phyloP scores from a whole-genome alignment of 1,140 invertebrate species.

The Psilanteris sp. region DNA sequence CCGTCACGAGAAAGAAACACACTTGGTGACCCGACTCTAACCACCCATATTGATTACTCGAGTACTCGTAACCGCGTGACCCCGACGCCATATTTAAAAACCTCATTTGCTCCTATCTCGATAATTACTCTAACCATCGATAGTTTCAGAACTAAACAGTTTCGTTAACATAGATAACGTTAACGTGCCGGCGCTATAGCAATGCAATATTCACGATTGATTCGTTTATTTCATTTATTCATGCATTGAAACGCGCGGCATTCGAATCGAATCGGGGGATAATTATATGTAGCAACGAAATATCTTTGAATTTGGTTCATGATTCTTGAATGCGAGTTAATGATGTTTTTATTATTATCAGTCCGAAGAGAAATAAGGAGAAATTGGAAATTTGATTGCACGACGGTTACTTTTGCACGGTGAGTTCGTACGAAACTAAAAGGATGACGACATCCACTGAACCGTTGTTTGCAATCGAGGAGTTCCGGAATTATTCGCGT shows the following conservation, averaged over 20 bases:
- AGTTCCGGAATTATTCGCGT: conserved; percentile 51
- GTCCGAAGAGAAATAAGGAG: too few species aligned
- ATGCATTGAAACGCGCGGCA: too few species aligned
- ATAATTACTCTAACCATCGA: conserved; percentile 36
- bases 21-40: conserved; percentile 18
- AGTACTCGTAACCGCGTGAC: conserved; percentile 56
- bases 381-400: conserved; percentile 25
- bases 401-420: conserved; percentile 25
- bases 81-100: conserved; percentile 31
- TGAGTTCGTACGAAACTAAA: conserved; percentile 30
- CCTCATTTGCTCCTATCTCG: conserved; percentile 30
- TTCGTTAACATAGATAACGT: conserved; percentile 7
- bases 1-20: conserved; percentile 41
- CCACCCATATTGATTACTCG: conserved; percentile 60
- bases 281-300: too few species aligned
- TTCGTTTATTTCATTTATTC: too few species aligned
- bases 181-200: conserved; percentile 11
- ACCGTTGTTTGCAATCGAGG: conserved; percentile 31
- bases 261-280: too few species aligned
- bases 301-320: too few species aligned
- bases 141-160: conserved; percentile 19
- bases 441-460: conserved; percentile 24
- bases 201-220: too few species aligned
- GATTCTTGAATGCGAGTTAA: too few species aligned
- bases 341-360: too few species aligned